Evolutionary conservation across 2,888 invertebrate genomes (phyloP), one percentile per base, ranked within the genome.

Genomic region (Lacanobia wlatinum): DNA sequence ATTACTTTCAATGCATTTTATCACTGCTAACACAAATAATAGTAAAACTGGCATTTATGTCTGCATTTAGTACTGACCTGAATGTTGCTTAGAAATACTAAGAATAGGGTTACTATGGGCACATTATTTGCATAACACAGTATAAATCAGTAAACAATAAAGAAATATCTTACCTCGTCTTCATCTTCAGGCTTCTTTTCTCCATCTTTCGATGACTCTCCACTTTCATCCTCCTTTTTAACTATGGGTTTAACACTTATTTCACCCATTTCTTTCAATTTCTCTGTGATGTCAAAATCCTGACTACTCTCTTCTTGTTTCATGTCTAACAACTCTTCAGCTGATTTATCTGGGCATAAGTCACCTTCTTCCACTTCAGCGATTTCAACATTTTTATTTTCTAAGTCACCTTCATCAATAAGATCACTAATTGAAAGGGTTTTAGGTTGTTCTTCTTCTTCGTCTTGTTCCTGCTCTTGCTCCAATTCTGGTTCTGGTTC

Each of bases 191-290:
- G 88, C 67, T 94, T 94, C 55, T 92, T 93, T 65, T 91, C 91
- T 40, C 87, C 91, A 53, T 89, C 90, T 50, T 89, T 89, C 14
- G 87, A 77, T 65, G 81, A 73, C 61, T 90, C 88, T 6, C 78
- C 87, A 52, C 87, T 90, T 18, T 92, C 92, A 61, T 90, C 92
- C 23, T 92, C 93, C 34, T 92, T 91, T 68, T 93, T 93, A 69
- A 89, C 90, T 5, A 95, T 88, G 21, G 96, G 92, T 79, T 95
- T 96, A 8, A 94, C 95, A 91, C 96, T 96, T 52, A 96, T 95
- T 85, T 96, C 96, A 21, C 97, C 97, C 97, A 97, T 97, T 91
- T 97, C 97, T 88, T 97, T 97, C 61, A 97, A 89, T 88, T 97
- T 97, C 82, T 97, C 97, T 65, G 97, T 96, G 58, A 97, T 96